Percentiles rank a stretch among this genome's conserved stretches.
Evolutionary conservation across 2,113 vertebrate species (phyloP).

Genomic region (Trochalopteron elliotii): DNA sequence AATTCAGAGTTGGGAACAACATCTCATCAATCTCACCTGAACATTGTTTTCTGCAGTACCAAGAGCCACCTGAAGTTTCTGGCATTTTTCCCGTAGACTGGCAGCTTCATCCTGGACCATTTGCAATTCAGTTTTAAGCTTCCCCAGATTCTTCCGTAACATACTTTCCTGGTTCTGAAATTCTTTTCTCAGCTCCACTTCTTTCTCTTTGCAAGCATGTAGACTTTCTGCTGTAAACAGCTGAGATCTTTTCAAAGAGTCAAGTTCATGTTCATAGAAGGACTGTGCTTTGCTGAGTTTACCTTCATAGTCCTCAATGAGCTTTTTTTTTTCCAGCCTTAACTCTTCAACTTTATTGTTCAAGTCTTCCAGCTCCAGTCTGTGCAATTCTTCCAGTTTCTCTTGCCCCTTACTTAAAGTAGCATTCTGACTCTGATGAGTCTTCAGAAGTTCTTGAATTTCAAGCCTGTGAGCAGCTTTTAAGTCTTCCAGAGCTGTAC

Average conservation of each 20-base stretch:
- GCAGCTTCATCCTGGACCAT: slow-evolving; percentile 91
- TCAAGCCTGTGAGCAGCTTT: slow-evolving; percentile 86
- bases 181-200: slow-evolving; percentile 90
- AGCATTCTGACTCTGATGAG: slow-evolving; percentile 88
- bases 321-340: slow-evolving; percentile 87
- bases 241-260: slow-evolving; percentile 95
- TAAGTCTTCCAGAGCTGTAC: slow-evolving; percentile 85
- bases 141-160: slow-evolving; percentile 88
- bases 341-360: slow-evolving; percentile 87
- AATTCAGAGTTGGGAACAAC: background rate
- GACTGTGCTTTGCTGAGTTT: slow-evolving; percentile 95
- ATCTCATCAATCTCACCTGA: slow-evolving; percentile 77
- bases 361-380: slow-evolving; percentile 87
- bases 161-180: slow-evolving; percentile 93
- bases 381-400: slow-evolving; percentile 86
- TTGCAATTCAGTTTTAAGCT: slow-evolving; percentile 84
- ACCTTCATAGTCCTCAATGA: slow-evolving; percentile 94
- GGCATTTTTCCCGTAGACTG: slow-evolving; percentile 87
- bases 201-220: slow-evolving; percentile 93
- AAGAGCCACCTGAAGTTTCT: slow-evolving; percentile 88
- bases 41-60: slow-evolving; percentile 80
- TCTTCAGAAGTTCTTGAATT: slow-evolving; percentile 90
- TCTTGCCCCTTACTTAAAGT: slow-evolving; percentile 90
- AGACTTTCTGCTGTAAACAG: slow-evolving; percentile 94
- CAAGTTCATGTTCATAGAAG: slow-evolving; percentile 94